Evolutionary conservation across 2,113 vertebrate species (phyloP), one percentile per base, ranked within the genome.

Genomic region (Machaerirhynchus nigripectus): DNA sequence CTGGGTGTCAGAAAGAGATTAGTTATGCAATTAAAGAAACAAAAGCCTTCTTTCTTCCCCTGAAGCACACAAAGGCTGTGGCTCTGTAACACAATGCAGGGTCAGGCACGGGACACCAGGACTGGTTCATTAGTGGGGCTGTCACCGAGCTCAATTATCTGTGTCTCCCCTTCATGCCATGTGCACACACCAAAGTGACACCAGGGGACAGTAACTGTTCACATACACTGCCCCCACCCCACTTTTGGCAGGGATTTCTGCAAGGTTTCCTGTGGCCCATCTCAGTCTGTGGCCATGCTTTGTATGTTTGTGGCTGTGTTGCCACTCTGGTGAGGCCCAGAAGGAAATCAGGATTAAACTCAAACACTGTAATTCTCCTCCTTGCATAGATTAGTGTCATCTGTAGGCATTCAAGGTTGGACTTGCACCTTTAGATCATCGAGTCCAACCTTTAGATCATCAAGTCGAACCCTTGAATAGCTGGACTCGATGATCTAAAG

Each of bases 21-120:
- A 94, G 91, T 94, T 96, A 96, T 87, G 93, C 95, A 91, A 83
- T 96, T 93, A 91, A 86, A 85, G 91, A 93, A 93, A 95, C 86
- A 93, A 90, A 92, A 90, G n/a, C 70, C 55, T 42, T 69, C 95
- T 91, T 95, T 91, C 84, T 95, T 91, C 63, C 70, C 84, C 85
- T 47, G 67, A 59, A 93, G 71, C 87, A 46, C 70, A 70, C 69
- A 70, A 74, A 84, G 80, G 80, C 84, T 75, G 35, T 52, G 64
- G 70, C 90, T 76, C 67, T 69, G 81, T 76, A 76, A 77, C 57
- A 84, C 88, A 90, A 67, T 22, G 94, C 83, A 78, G 93, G 85
- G 75, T 88, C 83, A 95, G 95, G 90, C 70, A 60, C 1, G 0
- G 0, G 87, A 67, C 61, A 96, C 68, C 76, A 96, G 83, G 80